These are phyloP conservation scores for Gymnarchus niloticus DNA, from an alignment of 2,113 vertebrate genomes.

Conservation along the genomic window DNA sequence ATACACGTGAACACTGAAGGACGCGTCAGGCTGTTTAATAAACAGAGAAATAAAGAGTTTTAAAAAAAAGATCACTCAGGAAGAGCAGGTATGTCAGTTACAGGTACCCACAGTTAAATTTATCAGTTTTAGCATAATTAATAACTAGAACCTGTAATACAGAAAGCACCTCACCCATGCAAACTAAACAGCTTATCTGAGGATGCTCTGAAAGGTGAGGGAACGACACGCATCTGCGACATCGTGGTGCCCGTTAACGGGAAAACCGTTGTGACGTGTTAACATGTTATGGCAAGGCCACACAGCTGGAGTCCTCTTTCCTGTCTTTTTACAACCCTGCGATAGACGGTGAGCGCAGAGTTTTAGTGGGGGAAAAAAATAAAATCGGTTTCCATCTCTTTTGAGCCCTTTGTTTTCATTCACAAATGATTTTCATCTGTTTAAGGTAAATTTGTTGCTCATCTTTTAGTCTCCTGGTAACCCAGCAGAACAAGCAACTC, in stretches of 20 bases:
- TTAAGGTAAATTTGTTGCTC: not conserved
- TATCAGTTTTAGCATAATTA: not conserved
- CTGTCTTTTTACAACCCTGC: not conserved
- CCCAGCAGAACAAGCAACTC: not conserved
- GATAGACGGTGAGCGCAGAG: not conserved
- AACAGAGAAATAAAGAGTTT: not conserved
- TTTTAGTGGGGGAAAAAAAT: not conserved
- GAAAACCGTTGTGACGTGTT: not conserved
- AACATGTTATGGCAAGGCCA: not conserved
- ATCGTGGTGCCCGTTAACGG: not conserved
- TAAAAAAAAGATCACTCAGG: not conserved
- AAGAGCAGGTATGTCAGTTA: not conserved
- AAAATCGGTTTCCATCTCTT: not conserved
- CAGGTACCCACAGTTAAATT: not conserved
- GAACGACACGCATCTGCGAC: not conserved
- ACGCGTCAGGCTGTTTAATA: not conserved
- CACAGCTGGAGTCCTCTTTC: not conserved
- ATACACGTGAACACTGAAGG: not conserved
- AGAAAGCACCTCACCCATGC: not conserved
- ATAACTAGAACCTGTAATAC: not conserved
- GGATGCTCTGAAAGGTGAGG: not conserved
- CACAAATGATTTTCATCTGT: not conserved
- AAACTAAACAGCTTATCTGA: not conserved
- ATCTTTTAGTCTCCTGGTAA: not conserved
- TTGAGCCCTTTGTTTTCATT: not conserved